A percentile compares a stretch with the other conserved stretches of the same genome.
Evolutionary conservation across 2,888 invertebrate genomes (phyloP).

Genomic region (Chaetogeoica ovagalla): DNA sequence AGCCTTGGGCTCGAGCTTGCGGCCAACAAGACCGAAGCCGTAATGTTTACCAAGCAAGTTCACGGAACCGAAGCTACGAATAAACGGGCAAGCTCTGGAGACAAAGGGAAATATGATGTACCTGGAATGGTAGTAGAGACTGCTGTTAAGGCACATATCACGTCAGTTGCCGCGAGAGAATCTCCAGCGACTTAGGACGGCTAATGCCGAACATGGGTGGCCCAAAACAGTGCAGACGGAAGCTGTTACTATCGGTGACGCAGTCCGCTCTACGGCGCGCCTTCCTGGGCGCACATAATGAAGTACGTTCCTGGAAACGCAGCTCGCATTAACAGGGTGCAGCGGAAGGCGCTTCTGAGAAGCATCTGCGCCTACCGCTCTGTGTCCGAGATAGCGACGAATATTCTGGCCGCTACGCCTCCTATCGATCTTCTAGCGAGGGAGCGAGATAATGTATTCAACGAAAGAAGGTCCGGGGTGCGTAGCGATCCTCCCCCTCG

Average conservation of each 20-base stretch:
- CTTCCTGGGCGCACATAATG: background rate
- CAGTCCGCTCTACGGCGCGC: background rate
- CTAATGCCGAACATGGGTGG: conserved; percentile 6
- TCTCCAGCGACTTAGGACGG: background rate
- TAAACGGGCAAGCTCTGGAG: background rate
- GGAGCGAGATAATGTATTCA: background rate
- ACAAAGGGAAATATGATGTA: background rate
- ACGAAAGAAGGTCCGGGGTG: no score
- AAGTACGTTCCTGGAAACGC: background rate
- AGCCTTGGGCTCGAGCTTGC: background rate
- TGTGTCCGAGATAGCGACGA: background rate
- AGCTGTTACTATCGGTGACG: background rate
- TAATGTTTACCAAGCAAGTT: background rate
- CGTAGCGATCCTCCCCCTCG: no score
- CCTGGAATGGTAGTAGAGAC: conserved; percentile 5
- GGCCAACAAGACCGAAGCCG: background rate
- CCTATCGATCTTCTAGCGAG: background rate
- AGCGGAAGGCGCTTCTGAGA: background rate
- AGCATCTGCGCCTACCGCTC: background rate
- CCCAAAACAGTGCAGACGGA: background rate
- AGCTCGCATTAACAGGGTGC: background rate
- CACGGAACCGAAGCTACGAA: background rate
- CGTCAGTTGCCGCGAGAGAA: background rate
- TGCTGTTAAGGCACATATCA: background rate
- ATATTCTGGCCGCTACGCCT: background rate